A percentile compares a stretch with the other conserved stretches of the same genome.
phyloP scores from a whole-genome alignment of 2,113 vertebrate genomes.

The Serilophus lunatus region DNA sequence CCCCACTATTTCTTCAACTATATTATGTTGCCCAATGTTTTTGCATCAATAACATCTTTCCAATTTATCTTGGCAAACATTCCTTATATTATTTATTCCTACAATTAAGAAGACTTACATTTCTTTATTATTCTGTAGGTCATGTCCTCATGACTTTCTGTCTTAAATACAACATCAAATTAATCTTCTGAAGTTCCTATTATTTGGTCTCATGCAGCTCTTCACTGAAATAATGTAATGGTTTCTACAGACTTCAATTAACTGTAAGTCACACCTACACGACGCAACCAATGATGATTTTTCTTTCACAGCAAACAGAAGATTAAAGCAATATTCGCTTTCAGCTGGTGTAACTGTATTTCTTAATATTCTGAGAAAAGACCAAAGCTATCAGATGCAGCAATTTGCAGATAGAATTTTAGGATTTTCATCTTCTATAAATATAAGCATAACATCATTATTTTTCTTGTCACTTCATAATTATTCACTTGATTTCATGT shows the following conservation, averaged over 20 bases:
- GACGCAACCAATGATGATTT: background rate
- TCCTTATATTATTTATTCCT: background rate
- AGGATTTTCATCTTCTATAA: background rate
- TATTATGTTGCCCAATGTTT: background rate
- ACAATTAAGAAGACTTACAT: background rate
- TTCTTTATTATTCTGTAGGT: background rate
- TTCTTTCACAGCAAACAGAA: background rate
- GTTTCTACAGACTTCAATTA: background rate
- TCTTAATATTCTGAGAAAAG: background rate
- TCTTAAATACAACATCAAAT: background rate
- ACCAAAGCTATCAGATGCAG: background rate
- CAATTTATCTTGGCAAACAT: background rate
- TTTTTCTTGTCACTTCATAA: background rate
- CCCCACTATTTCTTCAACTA: background rate
- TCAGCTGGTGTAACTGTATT: background rate
- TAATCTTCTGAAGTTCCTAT: background rate
- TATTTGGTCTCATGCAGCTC: background rate
- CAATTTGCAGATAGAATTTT: background rate
- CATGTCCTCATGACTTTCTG: background rate
- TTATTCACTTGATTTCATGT: background rate
- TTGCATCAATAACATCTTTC: background rate
- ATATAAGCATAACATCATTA: background rate
- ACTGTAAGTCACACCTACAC: background rate
- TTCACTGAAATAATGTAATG: background rate
- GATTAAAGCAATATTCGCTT: background rate